Evolutionary conservation across 2,797 vertebrate genomes (phyloP).

Genomic region (Sebastes iracundus): DNA sequence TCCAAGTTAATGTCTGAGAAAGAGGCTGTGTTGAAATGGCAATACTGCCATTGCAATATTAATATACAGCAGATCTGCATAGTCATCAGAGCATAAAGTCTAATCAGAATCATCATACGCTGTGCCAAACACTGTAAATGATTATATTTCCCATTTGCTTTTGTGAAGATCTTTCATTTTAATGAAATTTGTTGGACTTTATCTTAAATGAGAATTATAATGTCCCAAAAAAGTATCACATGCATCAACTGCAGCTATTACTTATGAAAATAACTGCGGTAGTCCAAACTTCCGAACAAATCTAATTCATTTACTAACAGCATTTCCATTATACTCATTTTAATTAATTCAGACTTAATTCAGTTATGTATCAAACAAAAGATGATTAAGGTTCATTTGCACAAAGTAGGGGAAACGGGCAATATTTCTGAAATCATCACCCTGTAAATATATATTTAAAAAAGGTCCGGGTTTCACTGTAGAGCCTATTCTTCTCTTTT

Average conservation of each 20-base stretch:
- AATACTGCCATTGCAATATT: constrained; percentile 38
- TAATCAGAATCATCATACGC: constrained; percentile 62
- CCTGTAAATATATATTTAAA: not conserved
- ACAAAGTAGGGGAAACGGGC: not conserved
- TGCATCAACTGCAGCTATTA: not conserved
- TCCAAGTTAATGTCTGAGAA: constrained; percentile 41
- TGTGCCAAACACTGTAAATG: constrained; percentile 45
- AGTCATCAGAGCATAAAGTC: constrained; percentile 54
- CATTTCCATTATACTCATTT: not conserved
- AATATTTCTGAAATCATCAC: not conserved
- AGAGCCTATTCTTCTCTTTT: not conserved
- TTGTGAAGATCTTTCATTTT: constrained; percentile 52
- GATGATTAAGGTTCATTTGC: constrained; percentile 37
- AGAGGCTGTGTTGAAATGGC: constrained; percentile 34
- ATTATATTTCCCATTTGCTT: constrained; percentile 51
- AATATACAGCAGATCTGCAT: constrained; percentile 43
- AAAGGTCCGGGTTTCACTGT: not conserved
- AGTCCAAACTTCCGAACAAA: not conserved
- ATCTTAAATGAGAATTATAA: constrained; percentile 33
- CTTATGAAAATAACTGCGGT: not conserved
- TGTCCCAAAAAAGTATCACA: constrained; percentile 23
- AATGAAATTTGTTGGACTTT: constrained; percentile 51
- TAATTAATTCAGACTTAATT: not conserved
- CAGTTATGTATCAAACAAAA: constrained; percentile 20
- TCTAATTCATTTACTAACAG: not conserved